Evolutionary conservation across 37 sponge, comb jelly and placozoan genomes (phyloP).

Genomic region (Beroe ovata): DNA sequence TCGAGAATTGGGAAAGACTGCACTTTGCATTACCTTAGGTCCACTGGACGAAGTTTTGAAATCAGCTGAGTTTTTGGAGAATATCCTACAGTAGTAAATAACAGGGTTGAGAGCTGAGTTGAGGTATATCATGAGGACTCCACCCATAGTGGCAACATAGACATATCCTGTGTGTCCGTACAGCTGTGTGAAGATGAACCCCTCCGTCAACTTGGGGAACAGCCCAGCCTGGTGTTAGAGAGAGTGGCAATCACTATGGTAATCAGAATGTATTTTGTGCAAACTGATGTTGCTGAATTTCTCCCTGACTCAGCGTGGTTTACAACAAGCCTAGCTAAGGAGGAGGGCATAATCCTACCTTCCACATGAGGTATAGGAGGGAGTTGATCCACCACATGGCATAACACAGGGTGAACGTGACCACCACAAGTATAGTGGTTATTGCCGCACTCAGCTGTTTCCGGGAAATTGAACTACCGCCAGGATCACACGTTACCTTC

Average conservation of each 20-base stretch:
- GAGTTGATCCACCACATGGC: slow-evolving; percentile 59
- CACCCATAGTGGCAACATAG: slow-evolving; percentile 57
- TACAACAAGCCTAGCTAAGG: no score
- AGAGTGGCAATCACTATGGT: no score
- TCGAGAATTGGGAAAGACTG: not conserved
- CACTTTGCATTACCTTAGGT: slow-evolving; percentile 42
- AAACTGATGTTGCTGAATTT: no score
- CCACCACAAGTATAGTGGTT: not conserved
- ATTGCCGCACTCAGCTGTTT: slow-evolving; percentile 55
- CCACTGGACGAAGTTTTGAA: slow-evolving; percentile 44
- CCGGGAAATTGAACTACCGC: not conserved
- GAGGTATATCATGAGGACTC: slow-evolving; percentile 52
- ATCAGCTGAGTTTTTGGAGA: slow-evolving; percentile 28
- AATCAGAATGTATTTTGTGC: no score
- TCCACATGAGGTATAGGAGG: slow-evolving; percentile 31
- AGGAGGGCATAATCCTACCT: slow-evolving; percentile 15
- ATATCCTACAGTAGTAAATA: slow-evolving; percentile 61
- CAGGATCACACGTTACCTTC: not conserved
- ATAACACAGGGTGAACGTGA: not conserved
- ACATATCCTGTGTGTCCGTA: slow-evolving; percentile 60
- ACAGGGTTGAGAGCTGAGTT: slow-evolving; percentile 48
- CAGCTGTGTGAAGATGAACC: slow-evolving; percentile 23
- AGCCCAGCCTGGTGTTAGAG: slow-evolving; percentile 45
- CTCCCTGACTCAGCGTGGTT: no score
- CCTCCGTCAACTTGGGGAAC: not conserved